Percentiles rank a stretch among this genome's conserved stretches.
These are phyloP conservation scores for Monarcha castaneiventris DNA, from an alignment of 2,113 vertebrate genomes.

Conservation along the genomic window DNA sequence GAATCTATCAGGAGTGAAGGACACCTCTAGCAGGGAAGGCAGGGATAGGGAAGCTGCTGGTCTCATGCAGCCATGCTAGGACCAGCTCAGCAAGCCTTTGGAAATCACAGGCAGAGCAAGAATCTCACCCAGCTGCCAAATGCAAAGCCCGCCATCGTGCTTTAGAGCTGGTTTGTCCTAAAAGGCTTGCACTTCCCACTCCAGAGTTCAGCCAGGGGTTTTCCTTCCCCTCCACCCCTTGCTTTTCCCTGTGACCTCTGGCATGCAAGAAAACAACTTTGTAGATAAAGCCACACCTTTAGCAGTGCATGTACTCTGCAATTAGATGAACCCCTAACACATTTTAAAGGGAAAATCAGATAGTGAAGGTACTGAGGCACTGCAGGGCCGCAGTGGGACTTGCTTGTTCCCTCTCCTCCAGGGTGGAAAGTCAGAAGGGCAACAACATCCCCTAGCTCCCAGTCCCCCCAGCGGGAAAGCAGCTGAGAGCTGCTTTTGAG, in stretches of 20 bases:
- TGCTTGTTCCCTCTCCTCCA: neutral
- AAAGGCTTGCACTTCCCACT: fast-evolving
- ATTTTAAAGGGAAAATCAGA: neutral
- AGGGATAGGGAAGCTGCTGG: neutral
- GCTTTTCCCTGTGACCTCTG: neutral
- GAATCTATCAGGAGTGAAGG: neutral
- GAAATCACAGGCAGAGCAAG: neutral
- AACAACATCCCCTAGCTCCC: neutral
- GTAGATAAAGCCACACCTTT: neutral
- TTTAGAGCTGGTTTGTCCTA: neutral
- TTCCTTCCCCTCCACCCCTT: neutral
- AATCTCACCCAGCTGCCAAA: neutral
- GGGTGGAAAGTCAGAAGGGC: neutral
- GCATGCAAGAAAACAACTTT: neutral
- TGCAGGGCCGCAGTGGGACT: fast-evolving
- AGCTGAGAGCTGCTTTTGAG: neutral
- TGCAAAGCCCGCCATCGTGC: fast-evolving
- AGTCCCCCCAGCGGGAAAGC: fast-evolving
- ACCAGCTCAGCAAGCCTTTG: neutral
- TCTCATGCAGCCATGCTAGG: fast-evolving
- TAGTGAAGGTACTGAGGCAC: neutral
- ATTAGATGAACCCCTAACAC: neutral
- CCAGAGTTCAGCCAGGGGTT: neutral
- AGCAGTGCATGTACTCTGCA: neutral
- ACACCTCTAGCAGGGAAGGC: neutral